A percentile compares a stretch with the other conserved stretches of the same genome.
Evolutionary conservation across 1,140 invertebrate species (phyloP).

Genomic region (Euschistus heros): DNA sequence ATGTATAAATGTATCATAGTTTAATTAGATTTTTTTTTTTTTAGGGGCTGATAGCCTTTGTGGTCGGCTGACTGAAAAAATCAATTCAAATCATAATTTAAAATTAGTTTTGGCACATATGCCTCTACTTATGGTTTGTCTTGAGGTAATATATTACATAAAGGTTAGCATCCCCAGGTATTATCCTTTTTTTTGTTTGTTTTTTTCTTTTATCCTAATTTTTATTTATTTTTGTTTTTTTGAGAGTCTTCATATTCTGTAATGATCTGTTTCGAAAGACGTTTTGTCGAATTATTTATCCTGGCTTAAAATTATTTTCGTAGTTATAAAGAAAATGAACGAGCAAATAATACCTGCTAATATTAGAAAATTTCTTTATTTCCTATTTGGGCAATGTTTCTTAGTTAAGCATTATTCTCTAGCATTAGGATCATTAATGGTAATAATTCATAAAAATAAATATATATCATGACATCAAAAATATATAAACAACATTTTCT

Average conservation of each 20-base stretch:
- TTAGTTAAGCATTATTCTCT: too few relatives aligned
- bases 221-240: neutral
- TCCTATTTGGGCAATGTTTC: too few relatives aligned
- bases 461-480: too few relatives aligned
- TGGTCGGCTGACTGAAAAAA: constrained; percentile 85
- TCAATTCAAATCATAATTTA: constrained; percentile 83
- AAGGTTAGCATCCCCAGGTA: constrained; percentile 14
- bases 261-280: neutral
- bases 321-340: too few relatives aligned
- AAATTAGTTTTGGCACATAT: constrained; percentile 86
- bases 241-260: neutral
- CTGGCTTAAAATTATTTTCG: too few relatives aligned
- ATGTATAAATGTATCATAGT: neutral
- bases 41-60: constrained; percentile 88
- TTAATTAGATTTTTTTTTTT: constrained; percentile 29
- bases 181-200: constrained; percentile 1
- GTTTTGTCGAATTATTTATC: too few relatives aligned
- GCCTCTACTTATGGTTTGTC: constrained; percentile 85
- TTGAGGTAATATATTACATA: constrained; percentile 54
- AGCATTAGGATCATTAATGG: too few relatives aligned
- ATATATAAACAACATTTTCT: too few relatives aligned
- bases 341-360: too few relatives aligned
- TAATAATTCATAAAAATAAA: too few relatives aligned
- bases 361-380: too few relatives aligned
- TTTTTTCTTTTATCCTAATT: neutral